Base-by-base conservation (phyloP, 2,888 invertebrate species). In the Polyploca ridens region DNA sequence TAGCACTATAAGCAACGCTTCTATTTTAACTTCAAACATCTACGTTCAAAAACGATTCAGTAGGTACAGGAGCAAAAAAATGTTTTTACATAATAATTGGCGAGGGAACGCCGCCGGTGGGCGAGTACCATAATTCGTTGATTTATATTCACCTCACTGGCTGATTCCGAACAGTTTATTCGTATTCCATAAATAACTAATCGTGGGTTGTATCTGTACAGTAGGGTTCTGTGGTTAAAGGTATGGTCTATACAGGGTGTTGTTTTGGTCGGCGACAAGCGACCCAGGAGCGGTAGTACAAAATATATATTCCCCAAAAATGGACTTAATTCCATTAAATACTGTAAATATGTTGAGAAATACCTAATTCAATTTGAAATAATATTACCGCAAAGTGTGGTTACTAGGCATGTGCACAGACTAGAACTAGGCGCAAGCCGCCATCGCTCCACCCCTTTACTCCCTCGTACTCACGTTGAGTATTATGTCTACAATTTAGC, bases 131-230 rank as follows among this genome's bases (percentile, higher is more conserved):
- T 54, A 54, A 54, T 54, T 54, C 27, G 61, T 41, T 61, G 61
- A 61, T 35, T 61, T 62, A 62, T 63, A 59, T 59, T 38, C 64
- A 64, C 67, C 67, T 62, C 67, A 67, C 62, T 67, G 64, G 64
- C 64, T 61, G 64, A 46, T 63, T 49, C 33, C 63, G 41, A 58
- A 49, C 65, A 59, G n/a, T 54, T 54, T 54, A 54, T 54, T 54
- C 54, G 54, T 54, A 19, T 54, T 54, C 19, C 19, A 54, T 54
- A 54, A 54, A 54, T 54, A 54, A 54, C 54, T 54, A 54, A 54
- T 54, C 54, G 54, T 19, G 54, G 54, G 54, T 54, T 54, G 54
- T 54, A 54, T 54, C 54, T 54, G 19, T 54, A 54, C 16, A 10
- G 6, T 19, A 10, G 54, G 54, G 54, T 49, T 49, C 16, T 13